These are phyloP conservation scores for Chunga burmeisteri DNA, from an alignment of 2,113 vertebrate species.

Conservation along the genomic window DNA sequence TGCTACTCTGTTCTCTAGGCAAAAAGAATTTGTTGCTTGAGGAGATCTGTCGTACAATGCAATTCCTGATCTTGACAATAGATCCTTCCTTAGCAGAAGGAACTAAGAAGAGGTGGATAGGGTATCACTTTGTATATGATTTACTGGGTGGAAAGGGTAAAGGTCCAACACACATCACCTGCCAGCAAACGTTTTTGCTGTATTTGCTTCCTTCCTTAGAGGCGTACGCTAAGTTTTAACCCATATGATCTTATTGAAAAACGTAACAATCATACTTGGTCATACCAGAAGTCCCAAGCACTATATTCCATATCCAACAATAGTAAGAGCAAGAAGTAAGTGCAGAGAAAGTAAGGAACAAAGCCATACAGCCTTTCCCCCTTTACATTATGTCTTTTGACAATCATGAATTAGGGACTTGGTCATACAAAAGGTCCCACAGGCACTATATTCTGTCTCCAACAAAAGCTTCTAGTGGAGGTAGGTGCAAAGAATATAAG, in stretches of 20 bases:
- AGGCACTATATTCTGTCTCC: not conserved
- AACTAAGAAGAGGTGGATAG: not conserved
- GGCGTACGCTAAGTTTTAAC: not conserved
- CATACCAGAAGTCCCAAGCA: not conserved
- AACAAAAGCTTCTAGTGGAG: not conserved
- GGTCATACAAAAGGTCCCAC: not conserved
- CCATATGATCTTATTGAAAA: not conserved
- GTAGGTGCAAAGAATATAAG: not conserved
- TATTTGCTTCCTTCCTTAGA: not conserved
- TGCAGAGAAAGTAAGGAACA: not conserved
- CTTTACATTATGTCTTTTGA: not conserved
- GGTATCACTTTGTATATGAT: not conserved
- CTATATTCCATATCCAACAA: not conserved
- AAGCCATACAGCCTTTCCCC: not conserved
- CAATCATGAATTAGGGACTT: not conserved
- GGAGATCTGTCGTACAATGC: not conserved
- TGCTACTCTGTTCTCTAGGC: not conserved
- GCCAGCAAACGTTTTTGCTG: not conserved
- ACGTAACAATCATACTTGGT: not conserved
- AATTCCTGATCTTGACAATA: not conserved
- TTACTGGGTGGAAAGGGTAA: not conserved
- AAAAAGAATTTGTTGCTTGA: not conserved
- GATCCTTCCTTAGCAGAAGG: not conserved
- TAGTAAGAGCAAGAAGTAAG: not conserved
- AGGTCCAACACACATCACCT: not conserved